Evolutionary conservation across 2,888 invertebrate genomes (phyloP).

Genomic region (Azorinus chamasolen): DNA sequence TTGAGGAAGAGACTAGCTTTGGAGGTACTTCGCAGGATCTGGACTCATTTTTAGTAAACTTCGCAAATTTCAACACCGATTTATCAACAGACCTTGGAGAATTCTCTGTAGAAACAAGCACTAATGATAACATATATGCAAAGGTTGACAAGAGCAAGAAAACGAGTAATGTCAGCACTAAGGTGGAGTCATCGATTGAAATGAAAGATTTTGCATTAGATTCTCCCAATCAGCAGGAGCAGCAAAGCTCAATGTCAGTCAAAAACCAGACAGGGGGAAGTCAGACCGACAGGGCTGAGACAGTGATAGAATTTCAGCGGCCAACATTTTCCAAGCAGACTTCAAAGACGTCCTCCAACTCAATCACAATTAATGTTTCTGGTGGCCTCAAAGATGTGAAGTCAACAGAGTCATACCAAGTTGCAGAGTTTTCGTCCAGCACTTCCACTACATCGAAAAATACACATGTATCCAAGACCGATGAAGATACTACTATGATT

Average conservation of each 20-base stretch:
- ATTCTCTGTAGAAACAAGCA: too few relatives aligned
- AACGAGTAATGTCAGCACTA: background rate
- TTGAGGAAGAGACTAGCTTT: conserved; percentile 16
- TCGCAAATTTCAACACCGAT: too few relatives aligned
- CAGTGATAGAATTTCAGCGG: conserved; percentile 23
- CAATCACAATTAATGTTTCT: too few relatives aligned
- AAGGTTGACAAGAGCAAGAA: conserved; percentile 42
- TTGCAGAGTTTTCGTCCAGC: background rate
- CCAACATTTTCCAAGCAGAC: conserved; percentile 19
- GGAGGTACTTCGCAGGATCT: background rate
- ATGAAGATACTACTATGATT: background rate
- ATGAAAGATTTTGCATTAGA: background rate
- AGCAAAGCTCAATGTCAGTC: too few relatives aligned
- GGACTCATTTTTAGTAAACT: too few relatives aligned
- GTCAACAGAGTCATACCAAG: too few relatives aligned
- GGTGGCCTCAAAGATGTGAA: too few relatives aligned
- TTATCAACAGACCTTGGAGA: too few relatives aligned
- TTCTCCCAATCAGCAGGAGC: too few relatives aligned
- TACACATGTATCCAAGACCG: background rate
- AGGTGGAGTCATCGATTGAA: background rate
- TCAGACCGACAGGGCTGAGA: conserved; percentile 44
- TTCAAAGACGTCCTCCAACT: background rate
- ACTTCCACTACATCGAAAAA: background rate
- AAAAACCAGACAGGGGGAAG: background rate
- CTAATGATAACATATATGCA: conserved; percentile 30